Base-by-base conservation (phyloP, 2,888 invertebrate genomes). In the Agriopis marginaria region DNA sequence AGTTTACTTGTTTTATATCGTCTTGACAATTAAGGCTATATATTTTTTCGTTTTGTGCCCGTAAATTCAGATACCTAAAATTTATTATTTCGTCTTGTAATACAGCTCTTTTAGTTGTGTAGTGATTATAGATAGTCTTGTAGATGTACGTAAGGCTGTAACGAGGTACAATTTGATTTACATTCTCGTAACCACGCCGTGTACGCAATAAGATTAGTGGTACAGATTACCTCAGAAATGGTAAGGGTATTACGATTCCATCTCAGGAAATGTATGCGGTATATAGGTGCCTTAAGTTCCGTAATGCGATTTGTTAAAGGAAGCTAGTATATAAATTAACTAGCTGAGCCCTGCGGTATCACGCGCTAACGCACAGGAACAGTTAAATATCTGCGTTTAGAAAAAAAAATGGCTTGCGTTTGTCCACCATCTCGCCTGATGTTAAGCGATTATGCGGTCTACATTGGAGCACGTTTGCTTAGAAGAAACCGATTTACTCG, bases 221-320 rank as follows among this genome's bases (percentile, higher is more conserved):
- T 68, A 60, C 68, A 59, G 68, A 63, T 68, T 68, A 63, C 63
- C 59, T 63, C 58, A 50, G 63, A 60, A 68, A 68, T 63, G 45
- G 61, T 68, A 68, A 68, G 59, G 59, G 72, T 60, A 68, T 66
- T 72, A 69, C 66, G 45, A 39, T 63, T 71, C 71, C 44, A 65
- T 68, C 62, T 65, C 42, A 17, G 63, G 14, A 58, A 60, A 49
- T 68, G 59, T 65, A 53, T 54, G 63, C 51, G 68, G 68, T 40
- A n/a, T n/a, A n/a, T n/a, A 59, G 58, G 17, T 44, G 61, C 56
- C 32, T 32, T 49, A 62, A 66, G 58, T 61, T 61, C 39, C 32
- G 60, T 66, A 66, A 66, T 66, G 63, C 59, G 63, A 68, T 68
- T 68, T 68, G 14, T 68, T 49, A 12, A 8, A 32, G n/a, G 45